phyloP scores from a whole-genome alignment of 2,113 vertebrate species.

The Nestor notabilis region DNA sequence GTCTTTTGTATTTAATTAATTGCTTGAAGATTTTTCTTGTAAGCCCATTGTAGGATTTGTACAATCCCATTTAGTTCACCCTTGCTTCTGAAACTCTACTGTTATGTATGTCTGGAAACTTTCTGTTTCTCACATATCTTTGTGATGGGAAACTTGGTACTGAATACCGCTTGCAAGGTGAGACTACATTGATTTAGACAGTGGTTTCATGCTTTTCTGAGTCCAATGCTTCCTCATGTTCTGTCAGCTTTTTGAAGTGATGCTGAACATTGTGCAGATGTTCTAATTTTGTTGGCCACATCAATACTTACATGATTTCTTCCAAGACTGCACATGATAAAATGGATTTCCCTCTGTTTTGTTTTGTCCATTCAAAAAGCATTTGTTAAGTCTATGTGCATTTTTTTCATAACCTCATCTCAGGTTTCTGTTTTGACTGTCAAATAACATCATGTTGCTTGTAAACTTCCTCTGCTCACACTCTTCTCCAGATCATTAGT shows the following conservation, averaged over 20 bases:
- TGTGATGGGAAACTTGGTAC: neutral
- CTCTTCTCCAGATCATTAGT: neutral
- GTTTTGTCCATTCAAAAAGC: neutral
- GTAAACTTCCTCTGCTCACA: neutral
- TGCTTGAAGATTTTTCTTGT: conserved; percentile 13
- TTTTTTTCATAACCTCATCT: neutral
- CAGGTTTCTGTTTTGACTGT: conserved; percentile 14
- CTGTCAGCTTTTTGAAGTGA: neutral
- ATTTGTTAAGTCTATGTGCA: neutral
- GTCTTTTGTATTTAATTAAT: conserved; percentile 25
- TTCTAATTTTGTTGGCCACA: neutral
- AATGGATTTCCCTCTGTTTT: neutral
- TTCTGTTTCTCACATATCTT: neutral
- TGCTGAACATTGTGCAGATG: neutral
- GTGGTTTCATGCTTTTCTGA: neutral
- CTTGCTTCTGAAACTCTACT: neutral
- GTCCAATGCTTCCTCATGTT: neutral
- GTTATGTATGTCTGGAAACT: neutral
- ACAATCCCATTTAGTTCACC: neutral
- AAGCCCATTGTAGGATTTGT: conserved; percentile 20
- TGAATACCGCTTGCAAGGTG: neutral
- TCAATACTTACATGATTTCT: neutral
- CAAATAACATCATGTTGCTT: neutral
- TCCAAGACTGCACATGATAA: neutral
- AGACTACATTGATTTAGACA: neutral